These are phyloP conservation scores for Megalopta genalis DNA, from an alignment of 1,140 invertebrate genomes.

Conservation along the genomic window DNA sequence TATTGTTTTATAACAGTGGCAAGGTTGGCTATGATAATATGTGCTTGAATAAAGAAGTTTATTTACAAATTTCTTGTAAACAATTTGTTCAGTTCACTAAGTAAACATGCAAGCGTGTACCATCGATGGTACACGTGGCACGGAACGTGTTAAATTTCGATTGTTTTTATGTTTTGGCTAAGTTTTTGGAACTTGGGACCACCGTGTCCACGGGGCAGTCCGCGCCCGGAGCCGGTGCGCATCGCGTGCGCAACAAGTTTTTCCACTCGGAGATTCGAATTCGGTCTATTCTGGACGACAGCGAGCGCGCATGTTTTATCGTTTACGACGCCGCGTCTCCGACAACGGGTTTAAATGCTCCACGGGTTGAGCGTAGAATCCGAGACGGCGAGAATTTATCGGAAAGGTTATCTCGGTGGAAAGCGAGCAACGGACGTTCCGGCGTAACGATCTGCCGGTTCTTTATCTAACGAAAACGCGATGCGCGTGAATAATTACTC, in stretches of 20 bases:
- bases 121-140: too few species aligned
- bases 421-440: slow-evolving; percentile 30
- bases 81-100: too few species aligned
- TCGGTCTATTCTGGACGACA: background rate
- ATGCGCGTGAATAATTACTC: slow-evolving; percentile 33
- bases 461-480: slow-evolving; percentile 11
- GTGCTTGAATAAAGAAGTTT: too few species aligned
- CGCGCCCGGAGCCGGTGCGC: background rate
- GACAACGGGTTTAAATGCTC: background rate
- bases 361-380: background rate
- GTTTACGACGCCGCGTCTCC: background rate
- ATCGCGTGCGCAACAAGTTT: too few species aligned
- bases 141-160: too few species aligned
- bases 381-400: slow-evolving; percentile 29
- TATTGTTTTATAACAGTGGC: too few species aligned
- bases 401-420: slow-evolving; percentile 34
- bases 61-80: too few species aligned
- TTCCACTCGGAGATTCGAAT: background rate
- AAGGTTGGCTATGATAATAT: too few species aligned
- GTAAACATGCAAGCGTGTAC: too few species aligned
- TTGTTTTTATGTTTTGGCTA: too few species aligned
- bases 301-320: background rate
- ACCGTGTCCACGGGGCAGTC: too few species aligned
- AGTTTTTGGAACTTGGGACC: too few species aligned
- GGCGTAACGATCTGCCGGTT: slow-evolving; percentile 5